Evolutionary conservation across 2,113 vertebrate species (phyloP), one percentile per base, ranked within the genome.

Genomic region (Planiliza haematocheilus): DNA sequence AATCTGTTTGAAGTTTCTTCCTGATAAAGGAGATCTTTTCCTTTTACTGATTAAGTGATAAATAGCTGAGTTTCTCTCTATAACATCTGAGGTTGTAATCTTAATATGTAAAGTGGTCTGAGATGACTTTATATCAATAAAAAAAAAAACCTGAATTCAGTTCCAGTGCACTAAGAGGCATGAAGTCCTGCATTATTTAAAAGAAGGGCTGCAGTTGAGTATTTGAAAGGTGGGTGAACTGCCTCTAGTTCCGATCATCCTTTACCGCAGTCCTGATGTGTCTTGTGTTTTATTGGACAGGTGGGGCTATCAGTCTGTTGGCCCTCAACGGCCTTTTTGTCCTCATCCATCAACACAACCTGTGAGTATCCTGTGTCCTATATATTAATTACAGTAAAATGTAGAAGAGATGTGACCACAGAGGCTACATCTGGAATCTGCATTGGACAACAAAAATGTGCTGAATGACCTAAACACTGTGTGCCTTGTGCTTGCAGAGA

Each of bases 261-360:
- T 24, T 12, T 1, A 14, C n/a, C 38, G 11, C 10, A 57, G 12
- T 12, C 13, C 36, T 34, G 6, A 17, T 38, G 21, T 11, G 7
- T 20, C 37, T 50, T 4, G 43, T 53, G n/a, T 43, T 65, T 17
- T 87, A 66, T 46, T 84, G 42, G 64, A 73, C 56, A 99, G 98
- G 98, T 67, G 98, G 98, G 1, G 96, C 97, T 2, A 93, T 99
- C 88, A 98, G 97, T 71, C 95, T 99, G 51, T 86, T 99, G 49
- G 97, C 97, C 34, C 91, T 99, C 56, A 98, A 99, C 12, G 97
- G 97, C 17, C 94, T 99, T 8, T 99, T 99, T 75, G 82, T 98
- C 64, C 92, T 99, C 82, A 97, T 99, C 53, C 96, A 99, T 68
- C 85, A 98, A 37, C 96, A 99, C 89, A 99, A 99, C 79, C 81